Conservation (phyloP, 2,113 vertebrate species). For the Tachysurus fulvidraco region DNA sequence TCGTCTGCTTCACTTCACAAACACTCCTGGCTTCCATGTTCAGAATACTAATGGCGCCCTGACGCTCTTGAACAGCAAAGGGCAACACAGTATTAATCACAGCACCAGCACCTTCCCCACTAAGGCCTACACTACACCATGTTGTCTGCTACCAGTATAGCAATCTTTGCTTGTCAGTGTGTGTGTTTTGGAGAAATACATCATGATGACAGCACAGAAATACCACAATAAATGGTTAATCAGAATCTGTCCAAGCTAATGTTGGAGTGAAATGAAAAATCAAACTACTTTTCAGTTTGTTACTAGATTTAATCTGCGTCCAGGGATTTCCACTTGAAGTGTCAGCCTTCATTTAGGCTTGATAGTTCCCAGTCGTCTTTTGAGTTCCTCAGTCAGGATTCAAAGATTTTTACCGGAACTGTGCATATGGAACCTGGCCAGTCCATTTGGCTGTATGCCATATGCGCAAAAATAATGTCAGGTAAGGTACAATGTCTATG, state of each 20-base stretch:
- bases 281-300: background rate
- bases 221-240: background rate
- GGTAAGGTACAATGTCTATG: background rate
- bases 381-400: background rate
- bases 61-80: constrained; percentile 71
- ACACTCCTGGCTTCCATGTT: constrained; percentile 63
- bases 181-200: constrained; percentile 19
- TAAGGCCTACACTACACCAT: constrained; percentile 51
- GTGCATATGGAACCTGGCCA: background rate
- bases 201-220: background rate
- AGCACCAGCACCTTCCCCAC: constrained; percentile 50
- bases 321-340: background rate
- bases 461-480: background rate
- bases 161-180: background rate
- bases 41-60: constrained; percentile 73
- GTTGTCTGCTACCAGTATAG: constrained; percentile 21
- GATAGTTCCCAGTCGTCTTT: background rate
- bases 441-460: background rate
- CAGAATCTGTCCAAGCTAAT: background rate
- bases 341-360: background rate
- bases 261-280: background rate
- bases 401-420: background rate
- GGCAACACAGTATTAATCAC: constrained; percentile 76
- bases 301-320: background rate
- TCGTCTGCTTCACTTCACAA: constrained; percentile 52